These are phyloP conservation scores for Zophobas morio DNA, from an alignment of 1,140 invertebrate genomes.

Conservation along the genomic window DNA sequence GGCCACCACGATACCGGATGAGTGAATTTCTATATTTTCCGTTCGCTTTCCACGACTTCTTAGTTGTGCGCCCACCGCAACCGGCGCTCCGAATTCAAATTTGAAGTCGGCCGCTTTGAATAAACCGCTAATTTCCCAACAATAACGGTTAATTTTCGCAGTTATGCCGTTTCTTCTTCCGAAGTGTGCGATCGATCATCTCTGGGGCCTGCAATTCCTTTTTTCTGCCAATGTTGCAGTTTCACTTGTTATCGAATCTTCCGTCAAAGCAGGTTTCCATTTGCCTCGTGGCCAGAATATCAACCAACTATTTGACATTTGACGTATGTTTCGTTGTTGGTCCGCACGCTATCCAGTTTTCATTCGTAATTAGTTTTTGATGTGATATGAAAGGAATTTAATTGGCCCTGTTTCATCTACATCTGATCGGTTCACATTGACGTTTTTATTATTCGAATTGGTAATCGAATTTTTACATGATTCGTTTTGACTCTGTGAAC, in stretches of 20 bases:
- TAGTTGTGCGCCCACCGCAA: too few species aligned
- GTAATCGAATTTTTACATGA: constrained; percentile 27
- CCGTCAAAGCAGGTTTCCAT: neutral
- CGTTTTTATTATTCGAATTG: constrained; percentile 18
- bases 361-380: constrained; percentile 11
- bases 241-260: constrained; percentile 8
- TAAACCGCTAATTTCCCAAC: too few species aligned
- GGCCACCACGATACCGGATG: too few species aligned
- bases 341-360: neutral
- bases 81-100: too few species aligned
- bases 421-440: constrained; percentile 7
- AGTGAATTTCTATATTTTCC: too few species aligned
- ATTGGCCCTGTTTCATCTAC: constrained; percentile 14
- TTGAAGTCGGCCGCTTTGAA: too few species aligned
- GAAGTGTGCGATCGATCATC: neutral
- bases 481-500: constrained; percentile 1
- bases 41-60: too few species aligned
- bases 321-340: neutral
- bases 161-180: neutral
- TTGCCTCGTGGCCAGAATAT: neutral
- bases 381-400: constrained; percentile 16
- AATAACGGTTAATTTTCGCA: neutral
- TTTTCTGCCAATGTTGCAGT: neutral
- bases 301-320: neutral
- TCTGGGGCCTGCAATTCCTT: neutral